phyloP scores from a whole-genome alignment of 1,140 invertebrate genomes.

The Zaprionus ghesquierei region DNA sequence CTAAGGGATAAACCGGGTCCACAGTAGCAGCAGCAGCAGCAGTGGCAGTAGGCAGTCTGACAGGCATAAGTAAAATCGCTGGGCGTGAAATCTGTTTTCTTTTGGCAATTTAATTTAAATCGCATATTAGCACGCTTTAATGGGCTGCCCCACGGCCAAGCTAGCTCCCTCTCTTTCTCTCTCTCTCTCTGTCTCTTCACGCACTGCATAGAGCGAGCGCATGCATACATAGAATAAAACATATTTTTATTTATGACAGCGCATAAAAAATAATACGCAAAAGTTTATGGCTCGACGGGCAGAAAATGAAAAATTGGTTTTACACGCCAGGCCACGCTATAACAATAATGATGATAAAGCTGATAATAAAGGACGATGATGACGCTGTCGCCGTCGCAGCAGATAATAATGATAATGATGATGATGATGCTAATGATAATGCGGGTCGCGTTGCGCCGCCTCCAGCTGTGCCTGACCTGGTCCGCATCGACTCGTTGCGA shows the following conservation, averaged over 20 bases:
- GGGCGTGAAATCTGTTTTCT: constrained; percentile 47
- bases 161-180: not conserved
- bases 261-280: constrained; percentile 74
- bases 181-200: too few relatives aligned
- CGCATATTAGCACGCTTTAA: constrained; percentile 53
- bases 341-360: constrained; percentile 30
- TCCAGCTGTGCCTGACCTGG: not conserved
- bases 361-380: constrained; percentile 40
- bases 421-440: constrained; percentile 38
- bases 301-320: constrained; percentile 75
- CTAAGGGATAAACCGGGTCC: too few relatives aligned
- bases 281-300: constrained; percentile 73
- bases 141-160: constrained; percentile 5
- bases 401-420: constrained; percentile 19
- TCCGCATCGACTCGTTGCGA: not conserved
- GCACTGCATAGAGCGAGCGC: not conserved
- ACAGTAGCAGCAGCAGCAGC: not conserved
- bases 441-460: not conserved
- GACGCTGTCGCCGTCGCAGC: not conserved
- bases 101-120: constrained; percentile 51
- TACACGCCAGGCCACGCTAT: constrained; percentile 56
- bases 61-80: constrained; percentile 10
- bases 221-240: constrained; percentile 55
- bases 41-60: too few relatives aligned
- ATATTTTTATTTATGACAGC: constrained; percentile 73